Percentiles rank a stretch among this genome's conserved stretches.
These are phyloP conservation scores for Cataglyphis cursor DNA, from an alignment of 2,888 invertebrate species.

Conservation along the genomic window DNA sequence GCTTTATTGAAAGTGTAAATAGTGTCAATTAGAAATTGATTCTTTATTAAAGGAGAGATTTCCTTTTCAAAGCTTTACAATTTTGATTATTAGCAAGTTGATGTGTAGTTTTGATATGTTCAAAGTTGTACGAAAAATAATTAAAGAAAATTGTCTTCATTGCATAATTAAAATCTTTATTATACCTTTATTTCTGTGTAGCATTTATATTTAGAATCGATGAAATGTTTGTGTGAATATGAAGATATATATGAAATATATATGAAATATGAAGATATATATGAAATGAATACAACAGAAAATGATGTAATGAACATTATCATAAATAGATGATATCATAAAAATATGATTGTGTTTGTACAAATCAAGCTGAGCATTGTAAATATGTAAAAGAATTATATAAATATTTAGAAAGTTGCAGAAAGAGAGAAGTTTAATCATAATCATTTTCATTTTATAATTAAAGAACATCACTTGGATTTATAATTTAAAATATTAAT, in stretches of 20 bases:
- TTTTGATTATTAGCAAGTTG: not conserved
- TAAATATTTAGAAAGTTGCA: not conserved
- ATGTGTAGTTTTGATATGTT: not conserved
- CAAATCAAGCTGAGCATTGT: not conserved
- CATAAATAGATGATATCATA: not conserved
- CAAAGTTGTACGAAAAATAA: not conserved
- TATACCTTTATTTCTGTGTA: not conserved
- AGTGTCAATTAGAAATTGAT: not conserved
- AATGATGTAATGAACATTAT: constrained; percentile 19
- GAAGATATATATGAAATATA: not conserved
- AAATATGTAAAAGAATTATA: not conserved
- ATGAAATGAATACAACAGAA: not conserved
- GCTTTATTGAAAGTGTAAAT: not conserved
- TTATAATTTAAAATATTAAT: constrained; percentile 4
- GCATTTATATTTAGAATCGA: not conserved
- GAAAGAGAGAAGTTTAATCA: not conserved
- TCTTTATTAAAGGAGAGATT: not conserved
- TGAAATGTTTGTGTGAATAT: not conserved
- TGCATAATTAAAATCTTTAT: not conserved
- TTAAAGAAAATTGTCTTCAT: not conserved
- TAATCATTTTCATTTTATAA: not conserved
- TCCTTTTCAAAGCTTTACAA: not conserved
- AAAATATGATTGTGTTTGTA: not conserved
- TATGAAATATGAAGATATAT: no score
- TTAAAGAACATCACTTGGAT: not conserved